These are phyloP conservation scores for Mormyrus hasselquistii DNA, from an alignment of 2,797 vertebrate genomes.

Conservation along the genomic window DNA sequence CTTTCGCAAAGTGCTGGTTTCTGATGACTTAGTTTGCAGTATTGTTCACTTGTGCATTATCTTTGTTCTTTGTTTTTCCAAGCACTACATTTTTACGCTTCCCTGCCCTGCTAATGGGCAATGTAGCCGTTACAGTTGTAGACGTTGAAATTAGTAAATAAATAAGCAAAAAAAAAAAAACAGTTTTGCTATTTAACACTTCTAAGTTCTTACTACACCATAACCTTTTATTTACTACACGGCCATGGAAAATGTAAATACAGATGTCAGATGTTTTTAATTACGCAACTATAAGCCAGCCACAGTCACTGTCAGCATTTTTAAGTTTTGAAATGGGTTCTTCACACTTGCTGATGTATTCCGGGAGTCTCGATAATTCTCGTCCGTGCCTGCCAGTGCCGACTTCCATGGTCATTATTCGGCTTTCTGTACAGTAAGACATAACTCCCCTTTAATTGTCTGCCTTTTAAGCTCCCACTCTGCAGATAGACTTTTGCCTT, in stretches of 20 bases:
- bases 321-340: neutral
- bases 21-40: neutral
- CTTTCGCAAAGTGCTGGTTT: neutral
- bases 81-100: neutral
- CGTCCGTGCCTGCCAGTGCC: neutral
- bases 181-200: neutral
- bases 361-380: neutral
- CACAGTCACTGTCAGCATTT: neutral
- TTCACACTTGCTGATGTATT: neutral
- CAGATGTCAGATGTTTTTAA: slow-evolving; percentile 1
- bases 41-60: neutral
- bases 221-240: neutral
- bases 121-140: neutral
- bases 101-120: neutral
- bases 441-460: slow-evolving; percentile 8
- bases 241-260: neutral
- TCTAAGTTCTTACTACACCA: neutral
- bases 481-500: neutral
- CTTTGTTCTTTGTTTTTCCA: neutral
- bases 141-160: neutral
- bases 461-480: neutral
- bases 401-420: neutral
- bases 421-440: neutral
- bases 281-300: neutral
- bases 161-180: neutral